A percentile compares a stretch with the other conserved stretches of the same genome.
Evolutionary conservation across 2,888 invertebrate species (phyloP).

Genomic region (Gnatocerus cornutus): DNA sequence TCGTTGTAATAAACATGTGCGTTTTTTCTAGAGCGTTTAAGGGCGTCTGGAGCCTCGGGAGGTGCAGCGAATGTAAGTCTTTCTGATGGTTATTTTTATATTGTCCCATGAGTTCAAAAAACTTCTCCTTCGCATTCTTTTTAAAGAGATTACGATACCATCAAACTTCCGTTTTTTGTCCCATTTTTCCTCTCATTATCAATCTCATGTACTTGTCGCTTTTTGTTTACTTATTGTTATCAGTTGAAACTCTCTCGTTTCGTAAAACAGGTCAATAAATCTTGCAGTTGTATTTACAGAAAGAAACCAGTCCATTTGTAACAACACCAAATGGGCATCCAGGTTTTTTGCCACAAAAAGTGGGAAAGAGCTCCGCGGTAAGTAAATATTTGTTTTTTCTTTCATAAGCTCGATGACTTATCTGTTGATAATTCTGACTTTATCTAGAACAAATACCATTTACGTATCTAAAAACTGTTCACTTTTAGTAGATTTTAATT

Average conservation of each 20-base stretch:
- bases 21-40: conserved; percentile 74
- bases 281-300: conserved; percentile 68
- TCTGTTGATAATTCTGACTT: conserved; percentile 45
- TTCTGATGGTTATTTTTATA: too few relatives aligned
- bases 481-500: conserved; percentile 18
- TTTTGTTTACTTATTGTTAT: conserved; percentile 13
- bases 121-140: too few relatives aligned
- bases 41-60: conserved; percentile 74
- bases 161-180: too few relatives aligned
- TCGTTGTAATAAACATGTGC: conserved; percentile 6
- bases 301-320: conserved; percentile 87
- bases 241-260: neutral
- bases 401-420: conserved; percentile 31
- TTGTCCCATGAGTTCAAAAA: neutral
- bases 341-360: conserved; percentile 94
- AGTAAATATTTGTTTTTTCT: conserved; percentile 52
- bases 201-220: neutral
- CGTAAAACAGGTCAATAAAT: conserved; percentile 35
- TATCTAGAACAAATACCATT: conserved; percentile 48
- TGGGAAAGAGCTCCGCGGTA: conserved; percentile 80
- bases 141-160: too few relatives aligned
- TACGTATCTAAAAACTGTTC: conserved; percentile 37
- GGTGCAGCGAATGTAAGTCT: conserved; percentile 72
- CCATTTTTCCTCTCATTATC: too few relatives aligned
- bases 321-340: conserved; percentile 93